Evolutionary conservation across 2,888 invertebrate genomes (phyloP).

Genomic region (Tipula helvola): DNA sequence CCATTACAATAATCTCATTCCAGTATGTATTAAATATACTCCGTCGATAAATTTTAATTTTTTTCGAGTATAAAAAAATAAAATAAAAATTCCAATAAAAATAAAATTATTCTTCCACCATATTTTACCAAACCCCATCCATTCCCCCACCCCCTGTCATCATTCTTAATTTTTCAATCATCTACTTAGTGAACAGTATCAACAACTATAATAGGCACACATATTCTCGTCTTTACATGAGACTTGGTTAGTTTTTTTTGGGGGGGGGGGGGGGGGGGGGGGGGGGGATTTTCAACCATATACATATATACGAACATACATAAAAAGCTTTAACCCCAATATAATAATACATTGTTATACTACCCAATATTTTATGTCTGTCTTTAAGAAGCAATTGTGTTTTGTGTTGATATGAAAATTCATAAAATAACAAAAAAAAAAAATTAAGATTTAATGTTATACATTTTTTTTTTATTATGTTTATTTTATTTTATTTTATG

Average conservation of each 20-base stretch:
- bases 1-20: neutral
- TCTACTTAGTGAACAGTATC: neutral
- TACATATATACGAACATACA: neutral
- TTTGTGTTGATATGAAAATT: neutral
- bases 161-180: neutral
- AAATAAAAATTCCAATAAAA: neutral
- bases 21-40: neutral
- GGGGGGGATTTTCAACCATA: neutral
- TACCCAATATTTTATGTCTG: slow-evolving; percentile 4
- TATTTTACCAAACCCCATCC: neutral
- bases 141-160: neutral
- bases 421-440: neutral
- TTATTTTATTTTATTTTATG: neutral
- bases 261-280: neutral
- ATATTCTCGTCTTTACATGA: neutral
- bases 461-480: neutral
- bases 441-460: neutral
- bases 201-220: neutral
- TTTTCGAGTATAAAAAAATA: neutral
- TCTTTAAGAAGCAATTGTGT: slow-evolving; percentile 4
- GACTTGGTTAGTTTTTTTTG: neutral
- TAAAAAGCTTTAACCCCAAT: neutral
- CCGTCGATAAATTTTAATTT: neutral
- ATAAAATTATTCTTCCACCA: neutral
- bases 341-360: neutral